Percentiles rank a stretch among this genome's conserved stretches.
Evolutionary conservation across 30 jellyfish, hydroid and myxozoan species (phyloP).

Genomic region (Cassiopea andromeda): DNA sequence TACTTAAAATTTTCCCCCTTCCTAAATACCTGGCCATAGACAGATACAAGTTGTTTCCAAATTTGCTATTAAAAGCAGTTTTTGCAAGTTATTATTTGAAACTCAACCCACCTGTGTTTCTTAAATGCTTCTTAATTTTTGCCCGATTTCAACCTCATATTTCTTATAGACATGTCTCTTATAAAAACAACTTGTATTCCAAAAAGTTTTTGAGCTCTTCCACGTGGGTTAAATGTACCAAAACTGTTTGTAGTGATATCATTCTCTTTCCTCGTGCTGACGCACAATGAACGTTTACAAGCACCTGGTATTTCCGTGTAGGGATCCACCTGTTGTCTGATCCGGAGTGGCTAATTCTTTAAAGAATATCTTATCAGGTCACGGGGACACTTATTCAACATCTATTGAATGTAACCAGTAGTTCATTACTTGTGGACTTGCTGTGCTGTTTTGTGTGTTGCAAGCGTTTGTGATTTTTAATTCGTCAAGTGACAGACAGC

Average conservation of each 20-base stretch:
- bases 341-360: not conserved
- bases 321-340: not conserved
- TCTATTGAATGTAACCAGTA: not conserved
- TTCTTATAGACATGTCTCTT: too few relatives aligned
- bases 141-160: too few relatives aligned
- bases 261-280: not conserved
- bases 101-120: too few relatives aligned
- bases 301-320: not conserved
- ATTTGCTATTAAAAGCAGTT: too few relatives aligned
- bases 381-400: not conserved
- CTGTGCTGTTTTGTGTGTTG: not conserved
- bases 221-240: not conserved
- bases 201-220: not conserved
- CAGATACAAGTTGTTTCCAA: too few relatives aligned
- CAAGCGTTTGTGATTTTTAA: too few relatives aligned
- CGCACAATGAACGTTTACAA: not conserved
- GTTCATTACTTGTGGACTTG: not conserved
- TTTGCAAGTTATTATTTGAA: too few relatives aligned
- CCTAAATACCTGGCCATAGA: too few relatives aligned
- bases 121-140: too few relatives aligned
- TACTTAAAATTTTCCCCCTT: too few relatives aligned
- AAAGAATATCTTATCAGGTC: not conserved
- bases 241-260: not conserved
- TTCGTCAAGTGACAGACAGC: too few relatives aligned
- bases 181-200: too few relatives aligned